Conservation (phyloP, 2,797 vertebrate species). For the Adrianichthys oophorus region DNA sequence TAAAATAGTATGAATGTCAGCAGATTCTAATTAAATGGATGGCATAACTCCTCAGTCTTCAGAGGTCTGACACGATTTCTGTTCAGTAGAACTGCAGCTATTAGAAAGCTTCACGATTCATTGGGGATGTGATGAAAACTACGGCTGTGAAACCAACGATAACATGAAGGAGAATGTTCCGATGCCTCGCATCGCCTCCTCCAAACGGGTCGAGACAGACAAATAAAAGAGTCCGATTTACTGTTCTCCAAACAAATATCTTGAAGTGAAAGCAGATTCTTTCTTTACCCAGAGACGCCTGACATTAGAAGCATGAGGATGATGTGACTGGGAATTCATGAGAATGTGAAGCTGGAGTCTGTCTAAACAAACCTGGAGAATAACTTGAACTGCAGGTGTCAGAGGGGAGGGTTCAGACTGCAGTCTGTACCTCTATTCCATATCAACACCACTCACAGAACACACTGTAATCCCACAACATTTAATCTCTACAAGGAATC, state of each 20-base stretch:
- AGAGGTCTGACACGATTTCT: neutral
- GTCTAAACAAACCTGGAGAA: neutral
- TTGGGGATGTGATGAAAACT: constrained; percentile 8
- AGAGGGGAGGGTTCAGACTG: neutral
- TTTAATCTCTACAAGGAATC: too few species aligned
- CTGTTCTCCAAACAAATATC: neutral
- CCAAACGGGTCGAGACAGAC: neutral
- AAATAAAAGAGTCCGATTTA: constrained; percentile 6
- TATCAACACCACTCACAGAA: neutral
- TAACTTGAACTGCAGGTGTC: neutral
- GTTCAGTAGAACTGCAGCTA: constrained; percentile 7
- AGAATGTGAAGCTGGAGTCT: neutral
- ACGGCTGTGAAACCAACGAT: constrained; percentile 7
- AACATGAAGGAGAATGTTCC: constrained; percentile 1
- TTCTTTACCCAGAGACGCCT: neutral
- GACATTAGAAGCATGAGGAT: neutral
- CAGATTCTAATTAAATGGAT: constrained; percentile 4
- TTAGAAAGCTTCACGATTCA: constrained; percentile 17
- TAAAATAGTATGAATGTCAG: constrained; percentile 1
- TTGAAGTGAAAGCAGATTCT: neutral
- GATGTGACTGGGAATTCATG: neutral
- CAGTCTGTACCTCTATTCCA: neutral
- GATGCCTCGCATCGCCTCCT: constrained; percentile 10
- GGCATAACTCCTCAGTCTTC: too few species aligned
- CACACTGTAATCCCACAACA: too few species aligned